A percentile compares a stretch with the other conserved stretches of the same genome.
phyloP scores from a whole-genome alignment of 2,797 vertebrate genomes.

The Lutjanus argentimaculatus region DNA sequence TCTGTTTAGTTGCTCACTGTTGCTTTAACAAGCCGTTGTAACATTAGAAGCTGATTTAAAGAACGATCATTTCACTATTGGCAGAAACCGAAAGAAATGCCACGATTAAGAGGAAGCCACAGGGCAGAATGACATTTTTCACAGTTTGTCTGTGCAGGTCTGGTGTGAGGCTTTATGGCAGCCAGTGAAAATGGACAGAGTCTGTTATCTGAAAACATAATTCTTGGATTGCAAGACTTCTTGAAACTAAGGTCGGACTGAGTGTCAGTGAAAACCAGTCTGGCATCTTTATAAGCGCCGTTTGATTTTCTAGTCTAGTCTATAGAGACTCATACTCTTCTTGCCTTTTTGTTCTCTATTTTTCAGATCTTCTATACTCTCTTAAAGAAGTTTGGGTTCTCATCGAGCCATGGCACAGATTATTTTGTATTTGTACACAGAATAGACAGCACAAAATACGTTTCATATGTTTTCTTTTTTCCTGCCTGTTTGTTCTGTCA shows the following conservation, averaged over 20 bases:
- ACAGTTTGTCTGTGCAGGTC: background rate
- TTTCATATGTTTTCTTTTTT: slow-evolving; percentile 4
- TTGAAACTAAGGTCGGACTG: slow-evolving; percentile 39
- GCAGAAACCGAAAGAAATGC: background rate
- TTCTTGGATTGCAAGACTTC: slow-evolving; percentile 19
- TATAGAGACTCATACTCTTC: slow-evolving; percentile 30
- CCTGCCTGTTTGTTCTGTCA: background rate
- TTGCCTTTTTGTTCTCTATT: slow-evolving; percentile 41
- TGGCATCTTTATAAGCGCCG: slow-evolving; percentile 54
- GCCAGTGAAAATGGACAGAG: background rate
- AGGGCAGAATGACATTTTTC: background rate
- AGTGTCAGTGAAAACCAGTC: slow-evolving; percentile 41
- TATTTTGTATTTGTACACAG: slow-evolving; percentile 2
- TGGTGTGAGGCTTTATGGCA: background rate
- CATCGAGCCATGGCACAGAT: background rate
- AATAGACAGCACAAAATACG: background rate
- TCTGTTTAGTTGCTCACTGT: background rate
- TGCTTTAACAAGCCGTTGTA: background rate
- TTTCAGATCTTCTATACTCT: slow-evolving; percentile 8
- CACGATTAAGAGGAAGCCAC: background rate
- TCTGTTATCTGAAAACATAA: slow-evolving; percentile 3
- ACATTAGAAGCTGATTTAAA: background rate
- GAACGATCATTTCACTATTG: background rate
- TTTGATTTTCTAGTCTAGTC: slow-evolving; percentile 37
- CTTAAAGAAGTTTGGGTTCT: background rate